A percentile compares a stretch with the other conserved stretches of the same genome.
Evolutionary conservation across 2,888 invertebrate species (phyloP).

Genomic region (Harpagoxenus sublaevis): DNA sequence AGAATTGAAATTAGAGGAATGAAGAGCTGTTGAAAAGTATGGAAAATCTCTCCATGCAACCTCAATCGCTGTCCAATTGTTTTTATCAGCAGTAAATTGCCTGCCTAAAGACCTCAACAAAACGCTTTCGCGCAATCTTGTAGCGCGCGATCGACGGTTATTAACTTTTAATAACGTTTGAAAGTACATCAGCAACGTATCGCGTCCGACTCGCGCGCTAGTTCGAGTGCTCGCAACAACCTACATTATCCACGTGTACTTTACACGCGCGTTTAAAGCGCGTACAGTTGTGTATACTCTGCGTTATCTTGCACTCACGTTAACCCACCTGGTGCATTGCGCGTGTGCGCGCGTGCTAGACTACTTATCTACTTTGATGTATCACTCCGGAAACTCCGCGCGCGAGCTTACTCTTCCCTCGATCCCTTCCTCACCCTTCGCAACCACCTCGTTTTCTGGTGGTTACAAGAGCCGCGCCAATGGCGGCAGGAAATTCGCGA

Average conservation of each 20-base stretch:
- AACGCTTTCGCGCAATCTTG: not conserved
- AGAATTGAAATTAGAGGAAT: not conserved
- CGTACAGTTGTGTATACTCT: conserved; percentile 59
- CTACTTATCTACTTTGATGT: conserved; percentile 73
- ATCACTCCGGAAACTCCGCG: conserved; percentile 71
- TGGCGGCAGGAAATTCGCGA: conserved; percentile 72
- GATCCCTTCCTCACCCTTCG: conserved; percentile 22
- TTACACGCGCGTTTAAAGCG: conserved; percentile 59
- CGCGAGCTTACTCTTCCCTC: conserved; percentile 55
- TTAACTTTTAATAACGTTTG: conserved; percentile 43
- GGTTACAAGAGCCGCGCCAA: conserved; percentile 67
- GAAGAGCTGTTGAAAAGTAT: not conserved
- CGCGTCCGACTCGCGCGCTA: conserved; percentile 31
- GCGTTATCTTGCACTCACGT: conserved; percentile 71
- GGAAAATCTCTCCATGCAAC: not conserved
- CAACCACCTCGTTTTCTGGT: conserved; percentile 65
- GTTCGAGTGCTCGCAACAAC: conserved; percentile 50
- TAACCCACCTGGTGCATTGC: conserved; percentile 61
- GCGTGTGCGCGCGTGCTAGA: conserved; percentile 56
- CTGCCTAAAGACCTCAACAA: conserved; percentile 11
- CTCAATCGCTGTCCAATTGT: not conserved
- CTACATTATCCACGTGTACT: conserved; percentile 63
- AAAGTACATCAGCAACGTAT: conserved; percentile 25
- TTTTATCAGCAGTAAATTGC: not conserved
- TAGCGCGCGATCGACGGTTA: conserved; percentile 14